phyloP scores from a whole-genome alignment of 2,113 vertebrate genomes.

The Columba livia region DNA sequence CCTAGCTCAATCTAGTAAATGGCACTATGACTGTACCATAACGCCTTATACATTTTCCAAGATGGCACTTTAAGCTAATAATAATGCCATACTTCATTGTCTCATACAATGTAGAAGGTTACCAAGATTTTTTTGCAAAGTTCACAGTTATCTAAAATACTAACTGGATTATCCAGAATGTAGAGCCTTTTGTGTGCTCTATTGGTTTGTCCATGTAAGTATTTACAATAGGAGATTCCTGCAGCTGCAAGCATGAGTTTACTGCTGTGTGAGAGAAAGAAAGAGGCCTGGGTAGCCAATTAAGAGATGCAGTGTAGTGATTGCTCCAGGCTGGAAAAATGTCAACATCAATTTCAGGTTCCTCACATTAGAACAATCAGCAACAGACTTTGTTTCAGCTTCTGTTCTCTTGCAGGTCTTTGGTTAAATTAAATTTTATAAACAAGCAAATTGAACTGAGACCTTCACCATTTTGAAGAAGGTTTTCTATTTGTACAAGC shows the following conservation, averaged over 20 bases:
- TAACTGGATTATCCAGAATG: slow-evolving; percentile 34
- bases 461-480: background rate
- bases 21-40: slow-evolving; percentile 13
- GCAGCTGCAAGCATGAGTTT: background rate
- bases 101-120: background rate
- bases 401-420: slow-evolving; percentile 7
- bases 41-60: slow-evolving; percentile 11
- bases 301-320: slow-evolving; percentile 5
- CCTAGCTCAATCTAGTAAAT: background rate
- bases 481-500: background rate
- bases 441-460: background rate
- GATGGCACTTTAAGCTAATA: background rate
- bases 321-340: slow-evolving; percentile 14
- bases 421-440: slow-evolving; percentile 43
- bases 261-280: background rate
- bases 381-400: background rate
- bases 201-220: slow-evolving; percentile 9
- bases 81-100: background rate
- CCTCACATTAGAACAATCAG: background rate
- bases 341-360: slow-evolving; percentile 7
- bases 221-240: background rate
- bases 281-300: background rate
- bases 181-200: slow-evolving; percentile 1
- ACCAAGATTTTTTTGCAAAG: background rate
- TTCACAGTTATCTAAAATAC: slow-evolving; percentile 26